phyloP scores from a whole-genome alignment of 2,113 vertebrate species.

The Mormyrus lacerda region DNA sequence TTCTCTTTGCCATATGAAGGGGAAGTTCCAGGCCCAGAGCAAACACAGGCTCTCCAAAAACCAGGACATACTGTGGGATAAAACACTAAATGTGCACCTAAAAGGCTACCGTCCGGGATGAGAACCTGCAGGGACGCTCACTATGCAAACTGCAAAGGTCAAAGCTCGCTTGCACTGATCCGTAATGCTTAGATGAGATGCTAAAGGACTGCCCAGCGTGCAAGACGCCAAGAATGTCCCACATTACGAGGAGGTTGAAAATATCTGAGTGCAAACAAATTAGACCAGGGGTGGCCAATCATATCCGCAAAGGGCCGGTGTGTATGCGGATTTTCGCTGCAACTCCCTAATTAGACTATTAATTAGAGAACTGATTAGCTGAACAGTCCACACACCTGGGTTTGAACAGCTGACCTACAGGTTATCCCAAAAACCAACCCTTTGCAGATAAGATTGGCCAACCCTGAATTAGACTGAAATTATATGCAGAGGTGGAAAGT shows the following conservation, averaged over 20 bases:
- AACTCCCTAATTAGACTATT: too few species aligned
- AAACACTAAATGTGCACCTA: not conserved
- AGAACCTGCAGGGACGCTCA: not conserved
- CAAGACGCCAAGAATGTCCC: not conserved
- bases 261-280: not conserved
- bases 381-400: too few species aligned
- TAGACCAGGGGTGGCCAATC: too few species aligned
- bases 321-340: too few species aligned
- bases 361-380: too few species aligned
- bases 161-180: not conserved
- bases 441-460: too few species aligned
- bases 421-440: too few species aligned
- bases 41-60: not conserved
- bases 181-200: not conserved
- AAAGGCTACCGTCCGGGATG: not conserved
- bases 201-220: not conserved
- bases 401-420: too few species aligned
- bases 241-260: not conserved
- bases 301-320: too few species aligned
- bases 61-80: not conserved
- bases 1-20: not conserved
- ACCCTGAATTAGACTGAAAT: not conserved
- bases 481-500: not conserved
- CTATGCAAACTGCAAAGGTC: not conserved
- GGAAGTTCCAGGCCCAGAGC: not conserved